Conservation (phyloP, 2,797 vertebrate species). For the Coranthus polyacanthus region DNA sequence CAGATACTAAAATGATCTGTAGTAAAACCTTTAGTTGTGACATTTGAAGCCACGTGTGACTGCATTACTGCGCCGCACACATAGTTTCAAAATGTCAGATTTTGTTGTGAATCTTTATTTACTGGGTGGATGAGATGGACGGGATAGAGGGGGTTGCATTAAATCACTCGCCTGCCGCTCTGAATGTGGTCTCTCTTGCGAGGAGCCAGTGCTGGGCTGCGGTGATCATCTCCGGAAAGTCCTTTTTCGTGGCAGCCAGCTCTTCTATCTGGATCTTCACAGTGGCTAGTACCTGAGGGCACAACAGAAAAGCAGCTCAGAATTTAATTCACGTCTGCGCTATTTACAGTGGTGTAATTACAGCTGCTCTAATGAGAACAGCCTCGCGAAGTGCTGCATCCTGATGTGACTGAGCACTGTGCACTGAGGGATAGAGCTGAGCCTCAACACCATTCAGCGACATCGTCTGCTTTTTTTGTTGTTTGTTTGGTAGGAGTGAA, state of each 20-base stretch:
- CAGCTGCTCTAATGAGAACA: slow-evolving; percentile 3
- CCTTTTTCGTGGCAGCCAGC: slow-evolving; percentile 87
- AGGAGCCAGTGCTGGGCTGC: slow-evolving; percentile 95
- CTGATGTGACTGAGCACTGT: slow-evolving; percentile 21
- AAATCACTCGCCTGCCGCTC: slow-evolving; percentile 67
- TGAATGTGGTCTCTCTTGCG: slow-evolving; percentile 86
- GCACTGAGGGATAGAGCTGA: too few relatives aligned
- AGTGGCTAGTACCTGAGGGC: slow-evolving; percentile 91
- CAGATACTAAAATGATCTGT: too few relatives aligned
- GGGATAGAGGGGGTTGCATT: not conserved
- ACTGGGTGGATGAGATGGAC: too few relatives aligned
- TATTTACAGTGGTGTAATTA: slow-evolving; percentile 3
- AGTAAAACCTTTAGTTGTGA: too few relatives aligned
- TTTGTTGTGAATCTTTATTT: too few relatives aligned
- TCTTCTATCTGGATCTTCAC: slow-evolving; percentile 97
- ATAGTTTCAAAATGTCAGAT: too few relatives aligned
- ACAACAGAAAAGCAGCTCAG: not conserved
- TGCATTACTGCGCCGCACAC: too few relatives aligned
- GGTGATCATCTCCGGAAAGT: slow-evolving; percentile 90
- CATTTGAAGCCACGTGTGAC: too few relatives aligned
- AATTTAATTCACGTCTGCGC: not conserved
- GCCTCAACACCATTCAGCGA: too few relatives aligned
- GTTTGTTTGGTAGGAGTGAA: too few relatives aligned
- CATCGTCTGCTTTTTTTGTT: too few relatives aligned
- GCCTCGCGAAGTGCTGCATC: slow-evolving; percentile 1